Evolutionary conservation across 1,140 invertebrate genomes (phyloP).

Genomic region (Ceratosolen solmsi): DNA sequence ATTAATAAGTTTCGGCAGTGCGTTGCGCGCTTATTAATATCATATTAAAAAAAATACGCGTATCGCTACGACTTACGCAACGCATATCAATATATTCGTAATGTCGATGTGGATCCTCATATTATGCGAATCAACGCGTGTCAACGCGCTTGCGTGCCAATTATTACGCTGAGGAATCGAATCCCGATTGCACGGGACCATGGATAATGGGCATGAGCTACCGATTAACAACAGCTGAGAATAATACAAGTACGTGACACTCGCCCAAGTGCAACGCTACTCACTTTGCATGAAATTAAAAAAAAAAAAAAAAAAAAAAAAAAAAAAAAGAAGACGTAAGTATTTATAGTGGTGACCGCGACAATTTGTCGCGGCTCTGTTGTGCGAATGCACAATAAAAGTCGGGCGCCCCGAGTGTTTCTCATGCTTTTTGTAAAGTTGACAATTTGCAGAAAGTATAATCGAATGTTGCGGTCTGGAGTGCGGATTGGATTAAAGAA

Average conservation of each 20-base stretch:
- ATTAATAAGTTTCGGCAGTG: too few species aligned
- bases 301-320: too few species aligned
- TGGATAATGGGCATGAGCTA: background rate
- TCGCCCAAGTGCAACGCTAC: background rate
- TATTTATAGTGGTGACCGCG: too few species aligned
- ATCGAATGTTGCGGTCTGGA: too few species aligned
- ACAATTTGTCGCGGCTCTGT: background rate
- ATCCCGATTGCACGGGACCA: background rate
- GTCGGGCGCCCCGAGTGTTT: too few species aligned
- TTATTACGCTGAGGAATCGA: background rate
- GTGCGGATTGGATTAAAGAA: too few species aligned
- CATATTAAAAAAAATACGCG: too few species aligned
- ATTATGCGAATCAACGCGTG: constrained; percentile 34
- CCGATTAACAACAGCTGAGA: background rate
- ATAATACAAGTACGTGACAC: background rate
- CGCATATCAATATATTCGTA: background rate
- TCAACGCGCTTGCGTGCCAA: background rate
- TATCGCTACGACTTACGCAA: background rate
- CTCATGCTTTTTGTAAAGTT: too few species aligned
- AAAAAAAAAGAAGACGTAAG: background rate
- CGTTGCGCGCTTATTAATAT: too few species aligned
- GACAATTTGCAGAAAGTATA: too few species aligned
- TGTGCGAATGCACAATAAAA: too few species aligned
- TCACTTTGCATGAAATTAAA: background rate
- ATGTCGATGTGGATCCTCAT: background rate